Conservation (phyloP, 2,888 invertebrate species). For the Pocota personata region DNA sequence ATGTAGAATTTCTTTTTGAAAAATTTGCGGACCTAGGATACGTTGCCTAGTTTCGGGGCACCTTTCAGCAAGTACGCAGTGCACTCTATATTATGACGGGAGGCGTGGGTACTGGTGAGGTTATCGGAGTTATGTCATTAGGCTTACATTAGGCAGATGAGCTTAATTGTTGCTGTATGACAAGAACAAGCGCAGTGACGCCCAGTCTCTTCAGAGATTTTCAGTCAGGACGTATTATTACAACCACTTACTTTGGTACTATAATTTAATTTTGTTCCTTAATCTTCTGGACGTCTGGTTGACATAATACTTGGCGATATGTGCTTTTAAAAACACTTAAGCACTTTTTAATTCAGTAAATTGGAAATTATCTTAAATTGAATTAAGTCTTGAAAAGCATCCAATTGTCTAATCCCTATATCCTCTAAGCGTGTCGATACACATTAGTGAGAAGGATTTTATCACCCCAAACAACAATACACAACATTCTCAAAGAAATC, state of each 20-base stretch:
- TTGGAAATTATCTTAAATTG: background rate
- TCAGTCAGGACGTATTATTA: background rate
- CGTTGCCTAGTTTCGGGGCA: too few species aligned
- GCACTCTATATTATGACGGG: too few species aligned
- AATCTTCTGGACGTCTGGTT: background rate
- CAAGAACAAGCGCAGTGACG: too few species aligned
- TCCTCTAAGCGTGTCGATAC: background rate
- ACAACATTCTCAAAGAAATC: background rate
- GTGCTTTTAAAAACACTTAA: constrained; percentile 17
- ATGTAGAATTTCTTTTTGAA: too few species aligned
- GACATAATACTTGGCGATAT: background rate
- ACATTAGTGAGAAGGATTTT: background rate
- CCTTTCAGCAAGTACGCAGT: too few species aligned
- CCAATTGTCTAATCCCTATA: background rate
- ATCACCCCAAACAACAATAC: background rate
- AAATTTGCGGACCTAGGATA: too few species aligned
- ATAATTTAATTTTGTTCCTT: background rate
- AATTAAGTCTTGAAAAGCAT: constrained; percentile 14
- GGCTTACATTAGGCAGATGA: too few species aligned
- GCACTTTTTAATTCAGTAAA: constrained; percentile 25
- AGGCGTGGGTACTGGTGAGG: too few species aligned
- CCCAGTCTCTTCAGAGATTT: background rate
- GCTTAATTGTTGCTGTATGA: too few species aligned
- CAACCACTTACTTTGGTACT: background rate
- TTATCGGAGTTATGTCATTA: too few species aligned